phyloP scores from a whole-genome alignment of 2,113 vertebrate genomes.

The Callopanchax toddi region DNA sequence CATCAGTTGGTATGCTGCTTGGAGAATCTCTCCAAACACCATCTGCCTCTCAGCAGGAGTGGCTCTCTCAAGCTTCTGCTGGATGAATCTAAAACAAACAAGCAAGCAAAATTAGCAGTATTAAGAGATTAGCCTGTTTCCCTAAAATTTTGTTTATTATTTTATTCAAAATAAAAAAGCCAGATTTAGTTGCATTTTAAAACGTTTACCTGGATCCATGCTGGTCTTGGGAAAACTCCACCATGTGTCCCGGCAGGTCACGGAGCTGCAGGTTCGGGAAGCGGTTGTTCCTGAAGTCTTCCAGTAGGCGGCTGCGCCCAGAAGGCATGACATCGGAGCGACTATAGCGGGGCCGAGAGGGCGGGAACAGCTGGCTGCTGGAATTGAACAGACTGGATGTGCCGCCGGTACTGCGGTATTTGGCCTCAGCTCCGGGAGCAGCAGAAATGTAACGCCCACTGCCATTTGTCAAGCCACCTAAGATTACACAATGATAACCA shows the following conservation, averaged over 20 bases:
- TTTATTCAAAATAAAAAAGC: too few species aligned
- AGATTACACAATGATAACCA: neutral
- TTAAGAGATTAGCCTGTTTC: too few species aligned
- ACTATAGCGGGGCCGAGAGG: conserved; percentile 92
- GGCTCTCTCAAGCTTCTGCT: conserved; percentile 94
- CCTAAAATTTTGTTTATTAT: neutral
- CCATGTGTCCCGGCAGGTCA: conserved; percentile 95
- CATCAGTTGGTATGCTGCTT: conserved; percentile 98
- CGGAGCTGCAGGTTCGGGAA: conserved; percentile 96
- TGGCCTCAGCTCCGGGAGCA: conserved; percentile 96
- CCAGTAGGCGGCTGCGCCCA: conserved; percentile 91
- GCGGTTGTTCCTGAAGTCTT: conserved; percentile 97
- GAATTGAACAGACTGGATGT: conserved; percentile 95
- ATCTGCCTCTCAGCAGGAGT: conserved; percentile 95
- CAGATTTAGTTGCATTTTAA: neutral
- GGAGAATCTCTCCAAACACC: conserved; percentile 96
- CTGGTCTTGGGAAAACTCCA: conserved; percentile 97
- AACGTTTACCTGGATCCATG: conserved; percentile 90
- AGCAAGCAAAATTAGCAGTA: neutral
- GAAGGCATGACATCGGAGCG: conserved; percentile 97
- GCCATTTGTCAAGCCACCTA: conserved; percentile 95
- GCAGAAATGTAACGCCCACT: conserved; percentile 97
- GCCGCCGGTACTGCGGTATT: conserved; percentile 88
- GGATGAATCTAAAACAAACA: conserved; percentile 86
- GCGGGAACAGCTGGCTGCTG: conserved; percentile 96